Evolutionary conservation across 2,113 vertebrate genomes (phyloP), one percentile per base, ranked within the genome.

Genomic region (Poicephalus meyeri): DNA sequence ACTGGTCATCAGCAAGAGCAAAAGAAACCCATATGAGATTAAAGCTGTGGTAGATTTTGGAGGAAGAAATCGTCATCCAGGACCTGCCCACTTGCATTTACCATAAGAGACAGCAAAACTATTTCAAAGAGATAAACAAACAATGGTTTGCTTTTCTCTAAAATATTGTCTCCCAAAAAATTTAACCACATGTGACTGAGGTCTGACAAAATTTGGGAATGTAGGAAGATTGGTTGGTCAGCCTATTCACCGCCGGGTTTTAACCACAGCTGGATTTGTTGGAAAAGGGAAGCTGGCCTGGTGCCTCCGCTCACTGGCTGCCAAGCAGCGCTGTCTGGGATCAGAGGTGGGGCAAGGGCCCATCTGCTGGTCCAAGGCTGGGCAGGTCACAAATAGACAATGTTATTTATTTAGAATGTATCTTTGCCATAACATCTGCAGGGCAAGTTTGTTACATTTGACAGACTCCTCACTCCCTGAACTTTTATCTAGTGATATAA

Each of bases 171-270:
- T 44, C 18, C n/a, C 6, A 33, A 23, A 42, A 86, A 10, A 5
- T 63, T 65, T 13, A 15, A 53, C 16, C 13, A 21, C 28, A 6
- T 7, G 24, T 41, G 10, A 0, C 1, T 70, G 35, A 49, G 8
- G 11, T 74, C 41, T 84, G 65, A 83, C n/a, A 74, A 29, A 31
- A 26, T 26, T 73, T 42, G 33, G 25, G 15, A 82, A n/a, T 1
- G 1, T 13, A 53, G n/a, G 49, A 65, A 83, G 35, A 56, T 42
- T 35, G 9, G 5, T 82, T 0, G 0, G 26, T 35, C 0, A 0
- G 3, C 49, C 18, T 6, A 16, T 50, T 84, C 28, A 80, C 6
- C 4, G 17, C 29, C 41, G 13, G 21, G 52, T 65, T 73, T 42
- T 44, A 60, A 41, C 25, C 25, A 15, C 11, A 66, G 31, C 21